Base-by-base conservation (phyloP, 1,140 invertebrate species). In the Orchesella cincta region DNA sequence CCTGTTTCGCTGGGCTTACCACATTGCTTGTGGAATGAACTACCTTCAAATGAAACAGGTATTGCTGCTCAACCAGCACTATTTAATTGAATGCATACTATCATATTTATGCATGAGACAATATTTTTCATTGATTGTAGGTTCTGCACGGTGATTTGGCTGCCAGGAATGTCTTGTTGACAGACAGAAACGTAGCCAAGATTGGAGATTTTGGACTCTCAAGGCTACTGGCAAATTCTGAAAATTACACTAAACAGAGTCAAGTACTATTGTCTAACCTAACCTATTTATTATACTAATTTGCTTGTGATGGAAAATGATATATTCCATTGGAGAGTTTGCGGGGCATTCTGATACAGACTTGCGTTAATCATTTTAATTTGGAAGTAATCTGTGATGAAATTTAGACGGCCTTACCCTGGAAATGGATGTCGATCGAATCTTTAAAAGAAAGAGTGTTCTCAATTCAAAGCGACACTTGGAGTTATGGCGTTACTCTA, bases 121-220 rank as follows among this genome's bases (percentile, higher is more conserved):
- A 23, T 23, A 51, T 51, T 51, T 51, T 51, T 51, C 14, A 51
- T 14, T 14, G n/a, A 51, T 51, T 79, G 36, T 28, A 85, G 84
- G 76, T 86, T 0, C 80, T 86, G n/a, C 88, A 89, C 81, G 83
- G 88, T 71, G 88, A 89, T 80, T 82, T 89, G 73, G 88, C 88
- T 12, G 87, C 87, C 14, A 82, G 88, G 76, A 89, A 89, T 81
- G 84, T 89, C 5, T 80, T 89, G 26, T 78, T 89, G 28, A 85
- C 85, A 28, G 84, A 85, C 46, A 81, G 87, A 76, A 87, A 88
- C 76, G 83, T 88, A 16, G 85, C 85, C 0, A 87, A 87, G 79
- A 84, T 87, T 16, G 85, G 84, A 73, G 88, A 89, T 82, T 89
- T 89, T 83, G 88, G 88, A 1, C 80, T 89, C 34, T 86, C 88